Base-by-base conservation (phyloP, 2,888 invertebrate species). In the Cerastis rubricosa region DNA sequence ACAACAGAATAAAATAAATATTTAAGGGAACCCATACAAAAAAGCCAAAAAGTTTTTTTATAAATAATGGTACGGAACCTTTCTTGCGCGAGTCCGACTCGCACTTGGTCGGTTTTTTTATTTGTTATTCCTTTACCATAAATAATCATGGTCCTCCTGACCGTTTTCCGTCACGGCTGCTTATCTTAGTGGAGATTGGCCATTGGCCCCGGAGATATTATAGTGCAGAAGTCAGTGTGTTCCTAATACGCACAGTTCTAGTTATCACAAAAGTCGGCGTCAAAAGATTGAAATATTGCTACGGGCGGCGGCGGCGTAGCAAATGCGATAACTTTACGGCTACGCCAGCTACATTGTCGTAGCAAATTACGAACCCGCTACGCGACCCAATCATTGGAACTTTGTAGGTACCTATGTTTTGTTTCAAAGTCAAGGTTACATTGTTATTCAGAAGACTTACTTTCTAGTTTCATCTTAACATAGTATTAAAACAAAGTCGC, bases 271-370 rank as follows among this genome's bases (percentile, higher is more conserved):
- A 65, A 17, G 8, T 64, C 8, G 14, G 3, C 5, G 43, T 35
- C 14, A 45, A 11, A 40, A 51, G 6, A n/a, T 22, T 47, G 9
- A 40, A 51, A 43, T 57, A 22, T 49, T 59, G 49, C 65, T 59
- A 81, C 47, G 40, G 40, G 22, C 54, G 47, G 63, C 45, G 45
- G 47, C 80, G 59, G 19, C 54, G 76, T 74, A 81, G 81, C 57
- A 65, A 22, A 45, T 45, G 51, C 6, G 22, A 35, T 25, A 35
- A 14, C 29, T 51, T 51, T 35, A 61, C 7, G 25, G 47, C 29
- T 54, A 43, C 74, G 47, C 40, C 19, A 29, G 47, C 40, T 65
- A 81, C 25, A 47, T 17, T 45, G 47, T 74, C 63, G 63, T 47
- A 81, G 81, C 74, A 49, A 19, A 72, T 64, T 73, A 47, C 19